A percentile compares a stretch with the other conserved stretches of the same genome.
Conservation (phyloP, 1,140 invertebrate species). For the Aphaenogaster rudis region DNA sequence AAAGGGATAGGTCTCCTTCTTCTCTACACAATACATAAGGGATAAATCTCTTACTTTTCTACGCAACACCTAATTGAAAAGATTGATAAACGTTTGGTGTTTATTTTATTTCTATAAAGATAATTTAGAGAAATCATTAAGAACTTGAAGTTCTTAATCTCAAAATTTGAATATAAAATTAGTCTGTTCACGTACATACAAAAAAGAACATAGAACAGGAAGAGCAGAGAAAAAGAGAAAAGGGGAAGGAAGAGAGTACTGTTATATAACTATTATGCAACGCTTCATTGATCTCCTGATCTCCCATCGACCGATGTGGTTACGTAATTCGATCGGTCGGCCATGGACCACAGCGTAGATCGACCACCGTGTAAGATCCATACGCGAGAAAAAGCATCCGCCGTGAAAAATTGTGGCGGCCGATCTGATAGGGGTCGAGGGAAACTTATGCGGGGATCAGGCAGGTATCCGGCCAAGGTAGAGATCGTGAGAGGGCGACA, state of each 20-base stretch:
- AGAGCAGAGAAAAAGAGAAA: conserved; percentile 14
- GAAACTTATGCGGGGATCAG: conserved; percentile 29
- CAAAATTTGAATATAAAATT: neutral
- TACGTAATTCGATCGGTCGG: conserved; percentile 46
- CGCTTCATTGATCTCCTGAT: conserved; percentile 38
- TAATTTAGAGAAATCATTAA: neutral
- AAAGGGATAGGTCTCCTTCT: neutral
- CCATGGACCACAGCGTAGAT: conserved; percentile 1
- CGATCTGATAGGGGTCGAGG: conserved; percentile 10
- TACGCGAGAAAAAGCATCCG: conserved; percentile 25
- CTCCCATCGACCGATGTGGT: conserved; percentile 29
- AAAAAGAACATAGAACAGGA: neutral
- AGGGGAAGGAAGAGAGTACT: conserved; percentile 6
- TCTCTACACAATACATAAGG: neutral
- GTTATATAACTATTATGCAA: conserved; percentile 45
- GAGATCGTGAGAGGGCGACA: conserved; percentile 22
- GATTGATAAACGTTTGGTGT: neutral
- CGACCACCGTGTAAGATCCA: conserved; percentile 12
- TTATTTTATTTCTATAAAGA: neutral
- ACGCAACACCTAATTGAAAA: neutral
- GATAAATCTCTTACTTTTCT: neutral
- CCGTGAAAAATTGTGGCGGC: conserved; percentile 28
- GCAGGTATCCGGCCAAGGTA: conserved; percentile 23
- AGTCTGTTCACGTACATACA: neutral
- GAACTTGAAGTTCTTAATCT: neutral